phyloP scores from a whole-genome alignment of 64 coral and sea anemone genomes.

The Actinia tenebrosa region DNA sequence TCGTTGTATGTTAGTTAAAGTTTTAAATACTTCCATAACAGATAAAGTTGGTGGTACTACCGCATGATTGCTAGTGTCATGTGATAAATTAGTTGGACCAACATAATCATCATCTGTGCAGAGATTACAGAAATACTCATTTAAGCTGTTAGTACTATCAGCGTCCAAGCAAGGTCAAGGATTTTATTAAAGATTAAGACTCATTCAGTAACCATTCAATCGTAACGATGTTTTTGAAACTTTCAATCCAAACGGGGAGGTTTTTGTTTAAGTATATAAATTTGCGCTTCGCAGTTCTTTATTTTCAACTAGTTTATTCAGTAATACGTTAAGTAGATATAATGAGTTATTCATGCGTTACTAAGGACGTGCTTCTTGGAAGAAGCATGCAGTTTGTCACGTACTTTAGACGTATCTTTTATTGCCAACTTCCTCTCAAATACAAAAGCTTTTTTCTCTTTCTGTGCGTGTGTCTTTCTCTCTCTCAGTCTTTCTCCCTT shows the following conservation, averaged over 20 bases:
- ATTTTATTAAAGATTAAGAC: not conserved
- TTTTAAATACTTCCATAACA: too few relatives aligned
- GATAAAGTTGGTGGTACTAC: too few relatives aligned
- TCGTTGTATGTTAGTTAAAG: too few relatives aligned
- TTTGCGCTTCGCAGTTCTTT: not conserved
- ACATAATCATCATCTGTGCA: too few relatives aligned
- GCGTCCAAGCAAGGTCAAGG: too few relatives aligned
- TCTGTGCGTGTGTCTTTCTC: not conserved
- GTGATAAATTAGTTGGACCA: too few relatives aligned
- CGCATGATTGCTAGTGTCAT: too few relatives aligned
- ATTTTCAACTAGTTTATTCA: not conserved
- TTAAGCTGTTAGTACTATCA: too few relatives aligned
- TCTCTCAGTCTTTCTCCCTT: not conserved
- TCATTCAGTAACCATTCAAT: not conserved
- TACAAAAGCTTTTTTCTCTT: not conserved
- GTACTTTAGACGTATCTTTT: not conserved
- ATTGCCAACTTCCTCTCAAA: not conserved
- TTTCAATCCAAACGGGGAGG: not conserved
- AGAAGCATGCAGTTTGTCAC: not conserved
- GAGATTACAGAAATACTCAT: too few relatives aligned
- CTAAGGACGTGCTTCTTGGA: not conserved
- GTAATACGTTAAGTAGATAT: not conserved
- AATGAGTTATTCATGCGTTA: not conserved
- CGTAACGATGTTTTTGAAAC: not conserved
- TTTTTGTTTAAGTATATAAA: not conserved